These are phyloP conservation scores for Aurelia aurita complex sp. Pacific DNA, from an alignment of 30 jellyfish, hydroid and myxozoan genomes.

Conservation along the genomic window DNA sequence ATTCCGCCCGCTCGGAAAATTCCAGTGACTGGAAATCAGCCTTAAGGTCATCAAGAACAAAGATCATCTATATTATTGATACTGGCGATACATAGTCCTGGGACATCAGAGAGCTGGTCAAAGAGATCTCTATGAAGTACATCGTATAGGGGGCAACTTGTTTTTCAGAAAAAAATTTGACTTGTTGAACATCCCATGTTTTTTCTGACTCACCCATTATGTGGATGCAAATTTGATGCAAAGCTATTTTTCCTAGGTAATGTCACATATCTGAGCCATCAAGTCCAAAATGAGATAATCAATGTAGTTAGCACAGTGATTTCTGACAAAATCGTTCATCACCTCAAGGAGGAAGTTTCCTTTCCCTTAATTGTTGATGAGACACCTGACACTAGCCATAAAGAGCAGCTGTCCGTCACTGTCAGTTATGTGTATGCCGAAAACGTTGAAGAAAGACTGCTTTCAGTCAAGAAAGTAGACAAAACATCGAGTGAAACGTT, in stretches of 20 bases:
- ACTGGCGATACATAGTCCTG: no score
- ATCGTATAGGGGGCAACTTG: no score
- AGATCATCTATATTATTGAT: no score
- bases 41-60: no score
- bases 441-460: neutral
- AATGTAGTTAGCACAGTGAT: neutral
- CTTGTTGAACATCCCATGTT: neutral
- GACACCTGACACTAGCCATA: neutral
- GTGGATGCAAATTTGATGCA: no score
- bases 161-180: no score
- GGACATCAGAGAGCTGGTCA: no score
- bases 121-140: no score
- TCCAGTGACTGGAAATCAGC: no score
- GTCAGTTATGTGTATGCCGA: slow-evolving; percentile 5
- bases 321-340: neutral
- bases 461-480: neutral
- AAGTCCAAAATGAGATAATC: neutral
- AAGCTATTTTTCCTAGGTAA: no score
- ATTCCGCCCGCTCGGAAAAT: no score
- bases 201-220: neutral
- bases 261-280: no score
- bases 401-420: slow-evolving; percentile 17
- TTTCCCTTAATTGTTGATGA: slow-evolving; percentile 7
- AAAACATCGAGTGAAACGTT: neutral
- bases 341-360: slow-evolving; percentile 1